Evolutionary conservation across 2,888 invertebrate genomes (phyloP).

Genomic region (Scaptomyza tumidula): DNA sequence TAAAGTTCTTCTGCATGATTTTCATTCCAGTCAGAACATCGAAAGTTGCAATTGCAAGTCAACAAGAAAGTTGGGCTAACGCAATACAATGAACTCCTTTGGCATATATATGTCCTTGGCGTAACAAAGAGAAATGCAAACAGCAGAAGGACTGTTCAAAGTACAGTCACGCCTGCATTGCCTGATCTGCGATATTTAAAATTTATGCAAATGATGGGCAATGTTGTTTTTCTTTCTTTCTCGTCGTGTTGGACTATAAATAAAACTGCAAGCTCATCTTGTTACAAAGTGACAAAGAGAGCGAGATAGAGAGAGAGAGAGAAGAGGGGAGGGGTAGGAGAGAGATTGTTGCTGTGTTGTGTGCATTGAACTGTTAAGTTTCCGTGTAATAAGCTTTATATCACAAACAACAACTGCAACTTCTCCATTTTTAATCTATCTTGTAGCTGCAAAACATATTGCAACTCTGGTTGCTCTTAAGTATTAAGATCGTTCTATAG

Average conservation of each 20-base stretch:
- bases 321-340: background rate
- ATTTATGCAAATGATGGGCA: conserved; percentile 25
- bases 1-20: too few relatives aligned
- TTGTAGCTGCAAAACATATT: background rate
- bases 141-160: background rate
- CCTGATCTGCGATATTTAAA: conserved; percentile 15
- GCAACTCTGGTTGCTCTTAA: too few relatives aligned
- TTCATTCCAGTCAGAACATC: too few relatives aligned
- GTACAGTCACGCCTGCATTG: conserved; percentile 27
- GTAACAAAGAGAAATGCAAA: too few relatives aligned
- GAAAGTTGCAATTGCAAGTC: too few relatives aligned
- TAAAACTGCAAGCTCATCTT: conserved; percentile 47
- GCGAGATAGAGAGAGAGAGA: background rate
- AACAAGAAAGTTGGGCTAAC: too few relatives aligned
- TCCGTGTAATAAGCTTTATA: conserved; percentile 29
- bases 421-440: background rate
- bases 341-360: conserved; percentile 2
- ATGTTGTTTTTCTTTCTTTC: background rate
- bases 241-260: conserved; percentile 10
- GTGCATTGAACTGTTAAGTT: conserved; percentile 11
- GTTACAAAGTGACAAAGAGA: conserved; percentile 35
- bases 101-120: too few relatives aligned
- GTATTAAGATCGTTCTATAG: too few relatives aligned
- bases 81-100: too few relatives aligned
- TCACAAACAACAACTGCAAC: conserved; percentile 16